These are phyloP conservation scores for Adelges cooleyi DNA, from an alignment of 1,140 invertebrate species.

Conservation along the genomic window DNA sequence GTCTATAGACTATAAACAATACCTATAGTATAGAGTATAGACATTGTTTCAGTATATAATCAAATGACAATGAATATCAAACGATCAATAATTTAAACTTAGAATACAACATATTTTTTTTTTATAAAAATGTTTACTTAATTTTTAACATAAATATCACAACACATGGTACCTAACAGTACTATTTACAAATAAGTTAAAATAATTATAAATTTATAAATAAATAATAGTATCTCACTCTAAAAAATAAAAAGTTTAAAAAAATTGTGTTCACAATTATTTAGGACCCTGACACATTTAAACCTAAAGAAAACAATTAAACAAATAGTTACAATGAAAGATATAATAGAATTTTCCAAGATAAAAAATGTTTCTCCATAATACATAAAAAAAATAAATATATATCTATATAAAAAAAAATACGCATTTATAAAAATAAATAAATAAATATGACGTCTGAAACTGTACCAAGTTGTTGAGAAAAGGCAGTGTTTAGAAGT, in stretches of 20 bases:
- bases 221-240: constrained; percentile 23
- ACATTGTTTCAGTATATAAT: too few species aligned
- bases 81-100: too few species aligned
- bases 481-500: background rate
- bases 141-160: constrained; percentile 26
- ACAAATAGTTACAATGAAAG: constrained; percentile 1
- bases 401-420: too few species aligned
- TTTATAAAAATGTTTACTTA: constrained; percentile 22
- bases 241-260: constrained; percentile 8
- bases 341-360: constrained; percentile 22
- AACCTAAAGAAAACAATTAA: constrained; percentile 10
- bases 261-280: constrained; percentile 19
- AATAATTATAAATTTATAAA: constrained; percentile 18
- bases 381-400: background rate
- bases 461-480: constrained; percentile 27
- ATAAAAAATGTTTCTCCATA: background rate
- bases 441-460: constrained; percentile 26
- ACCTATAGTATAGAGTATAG: too few species aligned
- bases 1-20: too few species aligned
- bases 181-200: constrained; percentile 29
- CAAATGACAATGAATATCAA: too few species aligned
- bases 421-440: constrained; percentile 4
- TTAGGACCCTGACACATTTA: constrained; percentile 25
- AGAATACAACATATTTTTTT: background rate
- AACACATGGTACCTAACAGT: constrained; percentile 29